phyloP scores from a whole-genome alignment of 2,888 invertebrate genomes.

The Carabus problematicus region DNA sequence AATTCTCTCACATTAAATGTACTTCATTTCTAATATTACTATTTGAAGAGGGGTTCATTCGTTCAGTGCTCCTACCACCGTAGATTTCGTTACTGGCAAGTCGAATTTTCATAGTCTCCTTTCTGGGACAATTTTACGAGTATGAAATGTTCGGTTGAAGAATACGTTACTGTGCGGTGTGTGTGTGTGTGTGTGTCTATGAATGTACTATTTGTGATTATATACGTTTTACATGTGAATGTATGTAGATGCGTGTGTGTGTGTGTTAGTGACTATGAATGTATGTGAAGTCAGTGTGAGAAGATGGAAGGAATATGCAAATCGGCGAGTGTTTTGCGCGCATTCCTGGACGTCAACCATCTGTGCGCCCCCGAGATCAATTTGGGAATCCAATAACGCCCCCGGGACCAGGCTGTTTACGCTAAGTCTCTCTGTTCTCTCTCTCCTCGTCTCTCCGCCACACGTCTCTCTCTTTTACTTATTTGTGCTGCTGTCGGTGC shows the following conservation, averaged over 20 bases:
- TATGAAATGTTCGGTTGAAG: conserved; percentile 33
- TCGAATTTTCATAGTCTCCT: conserved; percentile 27
- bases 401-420: conserved; percentile 23
- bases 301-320: conserved; percentile 39
- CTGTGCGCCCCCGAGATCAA: conserved; percentile 35
- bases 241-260: neutral
- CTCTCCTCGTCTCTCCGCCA: neutral
- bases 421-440: conserved; percentile 19
- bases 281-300: conserved; percentile 13
- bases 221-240: neutral
- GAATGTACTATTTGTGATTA: neutral
- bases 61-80: too few relatives aligned
- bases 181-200: neutral
- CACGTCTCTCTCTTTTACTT: too few relatives aligned
- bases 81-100: neutral
- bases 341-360: conserved; percentile 42
- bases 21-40: too few relatives aligned
- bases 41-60: too few relatives aligned
- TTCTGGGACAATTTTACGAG: conserved; percentile 35
- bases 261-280: neutral
- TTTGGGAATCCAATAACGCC: conserved; percentile 40
- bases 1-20: too few relatives aligned
- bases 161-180: neutral
- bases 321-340: conserved; percentile 38
- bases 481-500: too few relatives aligned